Conservation (phyloP, 2,888 invertebrate species). For the Sinohyriopsis cumingii region DNA sequence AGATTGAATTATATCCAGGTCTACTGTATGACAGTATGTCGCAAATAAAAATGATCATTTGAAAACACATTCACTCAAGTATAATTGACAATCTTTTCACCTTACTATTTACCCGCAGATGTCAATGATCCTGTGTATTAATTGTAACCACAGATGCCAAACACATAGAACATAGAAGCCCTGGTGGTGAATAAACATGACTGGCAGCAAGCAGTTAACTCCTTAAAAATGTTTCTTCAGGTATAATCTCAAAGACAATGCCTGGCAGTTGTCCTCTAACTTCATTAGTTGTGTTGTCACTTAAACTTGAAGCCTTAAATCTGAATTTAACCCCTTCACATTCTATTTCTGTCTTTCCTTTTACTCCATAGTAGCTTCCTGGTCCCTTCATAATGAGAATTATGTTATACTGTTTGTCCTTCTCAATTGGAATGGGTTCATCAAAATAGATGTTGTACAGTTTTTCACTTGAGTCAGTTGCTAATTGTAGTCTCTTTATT, state of each 20-base stretch:
- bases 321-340: conserved; percentile 13
- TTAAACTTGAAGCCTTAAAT: conserved; percentile 13
- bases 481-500: conserved; percentile 8
- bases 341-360: conserved; percentile 7
- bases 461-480: conserved; percentile 23
- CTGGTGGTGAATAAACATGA: no score
- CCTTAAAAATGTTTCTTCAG: no score
- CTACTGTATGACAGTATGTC: no score
- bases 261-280: conserved; percentile 29
- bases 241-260: conserved; percentile 3
- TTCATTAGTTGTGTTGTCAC: conserved; percentile 22
- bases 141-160: no score
- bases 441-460: conserved; percentile 25
- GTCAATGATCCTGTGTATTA: no score
- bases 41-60: no score
- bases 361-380: conserved; percentile 22
- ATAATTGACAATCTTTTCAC: no score
- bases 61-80: no score
- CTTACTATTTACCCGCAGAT: no score
- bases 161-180: no score
- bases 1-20: no score
- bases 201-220: no score
- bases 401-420: conserved; percentile 15
- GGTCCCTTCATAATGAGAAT: conserved; percentile 17
- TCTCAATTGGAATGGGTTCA: conserved; percentile 3